A percentile compares a stretch with the other conserved stretches of the same genome.
Conservation (phyloP, 2,797 vertebrate species). For the Propithecus perrieri region DNA sequence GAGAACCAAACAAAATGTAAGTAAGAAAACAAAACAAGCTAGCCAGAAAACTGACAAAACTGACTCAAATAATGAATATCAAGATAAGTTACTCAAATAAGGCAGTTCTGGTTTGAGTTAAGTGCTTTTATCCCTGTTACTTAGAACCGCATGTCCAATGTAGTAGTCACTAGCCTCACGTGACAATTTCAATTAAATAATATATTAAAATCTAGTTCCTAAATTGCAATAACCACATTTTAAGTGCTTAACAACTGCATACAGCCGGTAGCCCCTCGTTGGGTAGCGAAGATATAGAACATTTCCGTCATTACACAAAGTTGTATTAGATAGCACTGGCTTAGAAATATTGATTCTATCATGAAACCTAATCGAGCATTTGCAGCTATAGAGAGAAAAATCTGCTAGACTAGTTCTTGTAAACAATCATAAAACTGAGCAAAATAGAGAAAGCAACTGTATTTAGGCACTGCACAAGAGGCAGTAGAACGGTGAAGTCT, state of each 20-base stretch:
- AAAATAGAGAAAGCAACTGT: background rate
- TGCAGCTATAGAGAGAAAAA: background rate
- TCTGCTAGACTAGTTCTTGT: background rate
- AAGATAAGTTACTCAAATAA: background rate
- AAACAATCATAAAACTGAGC: background rate
- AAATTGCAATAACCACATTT: background rate
- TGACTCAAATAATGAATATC: background rate
- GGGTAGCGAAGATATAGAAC: background rate
- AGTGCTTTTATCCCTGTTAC: background rate
- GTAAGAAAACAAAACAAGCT: background rate
- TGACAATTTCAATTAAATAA: background rate
- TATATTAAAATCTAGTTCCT: background rate
- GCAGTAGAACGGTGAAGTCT: background rate
- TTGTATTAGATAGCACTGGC: background rate
- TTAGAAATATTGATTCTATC: background rate
- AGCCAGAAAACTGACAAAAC: background rate
- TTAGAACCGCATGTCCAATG: background rate
- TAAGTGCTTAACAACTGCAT: background rate
- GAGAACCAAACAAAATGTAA: background rate
- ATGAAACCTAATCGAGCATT: background rate
- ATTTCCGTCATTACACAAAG: background rate
- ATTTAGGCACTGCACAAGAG: background rate
- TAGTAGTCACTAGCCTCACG: background rate
- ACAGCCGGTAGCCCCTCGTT: background rate
- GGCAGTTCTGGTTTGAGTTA: background rate